phyloP scores from a whole-genome alignment of 2,888 invertebrate species.

The Dorcus parallelipipedus region DNA sequence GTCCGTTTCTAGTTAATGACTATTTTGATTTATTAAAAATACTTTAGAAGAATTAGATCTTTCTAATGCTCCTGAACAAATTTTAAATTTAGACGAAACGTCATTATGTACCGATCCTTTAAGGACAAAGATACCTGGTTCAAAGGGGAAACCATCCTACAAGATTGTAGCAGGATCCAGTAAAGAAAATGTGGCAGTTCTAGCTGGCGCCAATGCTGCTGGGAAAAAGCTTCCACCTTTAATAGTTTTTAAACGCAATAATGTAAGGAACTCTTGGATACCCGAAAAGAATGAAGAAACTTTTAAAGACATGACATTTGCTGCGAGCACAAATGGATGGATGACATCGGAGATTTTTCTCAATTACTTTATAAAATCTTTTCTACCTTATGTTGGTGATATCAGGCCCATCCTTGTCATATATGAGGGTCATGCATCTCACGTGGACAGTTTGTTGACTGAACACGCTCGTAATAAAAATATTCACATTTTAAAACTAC shows the following conservation, averaged over 20 bases:
- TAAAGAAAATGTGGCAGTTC: conserved; percentile 29
- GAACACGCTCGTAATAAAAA: conserved; percentile 24
- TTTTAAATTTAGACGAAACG: conserved; percentile 22
- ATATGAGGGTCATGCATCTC: conserved; percentile 32
- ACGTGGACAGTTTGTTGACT: conserved; percentile 24
- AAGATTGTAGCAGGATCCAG: conserved; percentile 27
- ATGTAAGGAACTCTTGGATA: conserved; percentile 35
- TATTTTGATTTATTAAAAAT: no score
- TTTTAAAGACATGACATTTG: conserved; percentile 29
- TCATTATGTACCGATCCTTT: conserved; percentile 21
- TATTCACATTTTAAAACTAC: conserved; percentile 27
- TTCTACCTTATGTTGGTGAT: conserved; percentile 11
- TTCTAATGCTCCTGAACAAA: no score
- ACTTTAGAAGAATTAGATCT: no score
- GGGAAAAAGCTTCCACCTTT: conserved; percentile 32
- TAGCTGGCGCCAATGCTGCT: conserved; percentile 19
- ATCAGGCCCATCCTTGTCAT: conserved; percentile 30
- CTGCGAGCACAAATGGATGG: conserved; percentile 34
- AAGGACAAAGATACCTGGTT: conserved; percentile 12
- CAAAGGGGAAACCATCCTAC: conserved; percentile 5
- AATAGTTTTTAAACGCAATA: conserved; percentile 34
- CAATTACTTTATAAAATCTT: conserved; percentile 27
- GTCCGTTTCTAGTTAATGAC: no score
- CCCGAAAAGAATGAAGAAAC: conserved; percentile 9
- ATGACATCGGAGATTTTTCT: conserved; percentile 30